Evolutionary conservation across 2,113 vertebrate species (phyloP), one percentile per base, ranked within the genome.

Genomic region (Cepphus grylle): DNA sequence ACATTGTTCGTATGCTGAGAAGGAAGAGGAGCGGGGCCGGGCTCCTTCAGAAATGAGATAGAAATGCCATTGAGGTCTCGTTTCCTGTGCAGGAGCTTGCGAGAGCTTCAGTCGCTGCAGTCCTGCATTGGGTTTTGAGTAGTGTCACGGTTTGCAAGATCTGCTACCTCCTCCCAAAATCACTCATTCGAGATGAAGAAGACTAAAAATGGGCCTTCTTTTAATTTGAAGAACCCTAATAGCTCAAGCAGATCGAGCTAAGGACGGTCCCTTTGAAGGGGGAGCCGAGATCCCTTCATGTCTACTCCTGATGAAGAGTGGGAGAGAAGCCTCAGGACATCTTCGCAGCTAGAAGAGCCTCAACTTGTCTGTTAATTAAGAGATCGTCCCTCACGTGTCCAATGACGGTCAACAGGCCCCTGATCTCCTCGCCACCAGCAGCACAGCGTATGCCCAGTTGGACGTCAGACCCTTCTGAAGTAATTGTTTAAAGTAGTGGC

Each of bases 31-130:
- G 87, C 5, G n/a, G 86, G 86, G 93, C 82, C 6, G 14, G 89
- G 78, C 94, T 97, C 17, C 73, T 94, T 77, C 91, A 97, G 95
- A 87, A 97, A 91, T 62, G 95, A 92, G 95, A 71, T 86, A 94
- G 95, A 94, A 91, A 97, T 66, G 83, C 84, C 91, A 66, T 22
- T 70, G 90, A 96, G 91, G 55, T 87, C 81, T 94, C 66, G 0
- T 82, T 97, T 96, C 95, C 96, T 91, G 86, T 11, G 4, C 81
- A 47, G 79, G 70, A 66, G 43, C 78, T 65, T 36, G 66, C 0
- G 5, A n/a, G 90, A 67, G 65, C 84, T 59, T 55, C 85, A 5
- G 79, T 5, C 2, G 1, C 63, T 29, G 59, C 73, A 29, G 47
- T 43, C 32, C 56, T 79, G 2, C 0, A 2, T 6, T 25, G 70